Percentiles rank a stretch among this genome's conserved stretches.
phyloP scores from a whole-genome alignment of 2,797 vertebrate species.

The Momotus momota region DNA sequence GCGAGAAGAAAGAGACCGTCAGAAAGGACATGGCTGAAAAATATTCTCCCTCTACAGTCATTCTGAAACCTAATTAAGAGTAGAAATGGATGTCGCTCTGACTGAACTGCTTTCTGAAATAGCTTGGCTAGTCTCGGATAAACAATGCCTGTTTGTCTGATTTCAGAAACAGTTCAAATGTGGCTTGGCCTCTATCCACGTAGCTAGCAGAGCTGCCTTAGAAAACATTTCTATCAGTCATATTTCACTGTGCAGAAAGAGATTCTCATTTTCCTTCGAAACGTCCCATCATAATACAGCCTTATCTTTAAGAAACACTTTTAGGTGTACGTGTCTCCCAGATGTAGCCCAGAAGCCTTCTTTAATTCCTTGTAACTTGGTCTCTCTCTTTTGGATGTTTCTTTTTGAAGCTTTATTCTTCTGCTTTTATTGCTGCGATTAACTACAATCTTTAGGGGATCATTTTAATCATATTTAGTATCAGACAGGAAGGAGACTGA shows the following conservation, averaged over 20 bases:
- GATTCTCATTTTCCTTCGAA: background rate
- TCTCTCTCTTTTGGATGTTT: background rate
- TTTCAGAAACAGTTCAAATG: conserved; percentile 44
- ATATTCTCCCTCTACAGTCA: background rate
- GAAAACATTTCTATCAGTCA: conserved; percentile 6
- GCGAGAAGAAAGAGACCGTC: background rate
- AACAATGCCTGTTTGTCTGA: conserved; percentile 53
- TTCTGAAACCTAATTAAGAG: conserved; percentile 32
- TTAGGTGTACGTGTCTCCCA: background rate
- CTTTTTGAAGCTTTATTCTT: background rate
- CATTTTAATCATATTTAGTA: background rate
- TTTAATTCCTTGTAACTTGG: background rate
- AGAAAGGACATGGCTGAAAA: background rate
- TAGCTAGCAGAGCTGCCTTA: background rate
- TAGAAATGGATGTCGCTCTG: conserved; percentile 4
- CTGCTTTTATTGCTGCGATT: background rate
- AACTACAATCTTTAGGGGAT: background rate
- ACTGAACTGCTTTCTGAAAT: conserved; percentile 7
- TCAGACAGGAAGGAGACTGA: background rate
- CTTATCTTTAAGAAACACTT: conserved; percentile 13
- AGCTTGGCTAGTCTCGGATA: conserved; percentile 41
- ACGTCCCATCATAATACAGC: background rate
- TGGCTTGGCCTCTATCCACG: conserved; percentile 28
- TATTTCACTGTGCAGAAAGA: background rate
- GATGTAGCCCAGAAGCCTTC: background rate